These are phyloP conservation scores for Sinotaia quadrata DNA, from an alignment of 2,888 invertebrate species.

Conservation along the genomic window DNA sequence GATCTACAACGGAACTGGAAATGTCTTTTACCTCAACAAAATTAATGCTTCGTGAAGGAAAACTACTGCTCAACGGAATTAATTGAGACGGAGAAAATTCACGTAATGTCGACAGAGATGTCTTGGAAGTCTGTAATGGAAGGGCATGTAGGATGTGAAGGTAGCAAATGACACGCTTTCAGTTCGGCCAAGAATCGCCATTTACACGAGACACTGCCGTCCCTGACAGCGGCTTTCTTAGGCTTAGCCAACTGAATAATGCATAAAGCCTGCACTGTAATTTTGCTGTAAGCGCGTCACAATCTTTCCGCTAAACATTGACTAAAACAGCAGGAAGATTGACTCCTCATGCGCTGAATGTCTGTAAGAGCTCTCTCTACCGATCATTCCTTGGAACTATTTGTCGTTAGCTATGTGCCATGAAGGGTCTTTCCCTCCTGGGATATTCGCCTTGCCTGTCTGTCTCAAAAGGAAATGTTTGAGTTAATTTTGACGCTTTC, in stretches of 20 bases:
- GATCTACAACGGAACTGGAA: too few species aligned
- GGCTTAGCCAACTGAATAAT: constrained; percentile 23
- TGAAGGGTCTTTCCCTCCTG: constrained; percentile 14
- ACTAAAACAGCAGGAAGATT: constrained; percentile 25
- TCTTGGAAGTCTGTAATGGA: neutral
- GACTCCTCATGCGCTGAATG: neutral
- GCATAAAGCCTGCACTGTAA: constrained; percentile 25
- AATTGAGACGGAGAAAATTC: too few species aligned
- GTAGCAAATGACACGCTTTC: constrained; percentile 15
- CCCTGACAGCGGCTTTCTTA: constrained; percentile 7
- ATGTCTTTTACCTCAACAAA: too few species aligned
- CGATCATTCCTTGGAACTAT: neutral
- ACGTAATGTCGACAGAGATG: neutral
- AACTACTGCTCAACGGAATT: too few species aligned
- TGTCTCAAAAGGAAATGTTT: constrained; percentile 32
- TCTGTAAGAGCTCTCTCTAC: neutral
- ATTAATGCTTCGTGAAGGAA: too few species aligned
- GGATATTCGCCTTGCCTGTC: constrained; percentile 16
- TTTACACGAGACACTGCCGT: constrained; percentile 8
- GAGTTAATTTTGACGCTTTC: constrained; percentile 40
- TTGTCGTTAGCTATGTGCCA: constrained; percentile 13
- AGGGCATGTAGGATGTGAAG: neutral
- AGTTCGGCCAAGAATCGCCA: constrained; percentile 13
- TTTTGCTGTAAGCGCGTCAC: constrained; percentile 10
- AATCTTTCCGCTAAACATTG: constrained; percentile 32